phyloP scores from a whole-genome alignment of 2,888 invertebrate genomes.

The Morpho deidamia region DNA sequence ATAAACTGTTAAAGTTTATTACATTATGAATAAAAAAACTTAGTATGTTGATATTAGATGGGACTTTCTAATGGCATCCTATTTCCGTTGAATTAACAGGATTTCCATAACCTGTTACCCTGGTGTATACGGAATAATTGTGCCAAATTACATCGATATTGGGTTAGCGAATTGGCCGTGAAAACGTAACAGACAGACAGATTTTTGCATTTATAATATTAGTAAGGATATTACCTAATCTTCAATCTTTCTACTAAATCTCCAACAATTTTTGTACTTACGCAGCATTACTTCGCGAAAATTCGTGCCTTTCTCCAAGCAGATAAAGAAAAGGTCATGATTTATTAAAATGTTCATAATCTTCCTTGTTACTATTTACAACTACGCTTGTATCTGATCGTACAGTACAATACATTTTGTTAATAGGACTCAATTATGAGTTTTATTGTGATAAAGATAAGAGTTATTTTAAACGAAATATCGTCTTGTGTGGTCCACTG shows the following conservation, averaged over 20 bases:
- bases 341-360: slow-evolving; percentile 35
- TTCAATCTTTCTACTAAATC: neutral
- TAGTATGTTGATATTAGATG: too few species aligned
- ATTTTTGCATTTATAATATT: too few species aligned
- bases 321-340: slow-evolving; percentile 26
- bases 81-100: too few species aligned
- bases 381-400: slow-evolving; percentile 54
- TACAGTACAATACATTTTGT: too few species aligned
- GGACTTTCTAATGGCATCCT: too few species aligned
- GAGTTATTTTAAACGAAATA: slow-evolving; percentile 5
- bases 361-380: slow-evolving; percentile 34
- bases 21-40: too few species aligned
- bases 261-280: neutral
- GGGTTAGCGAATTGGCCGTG: too few species aligned
- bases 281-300: neutral
- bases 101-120: too few species aligned
- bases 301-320: neutral
- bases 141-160: too few species aligned
- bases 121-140: too few species aligned
- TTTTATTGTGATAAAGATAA: slow-evolving; percentile 7
- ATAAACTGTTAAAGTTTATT: too few species aligned
- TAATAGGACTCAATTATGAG: neutral
- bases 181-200: too few species aligned
- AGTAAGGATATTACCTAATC: neutral
- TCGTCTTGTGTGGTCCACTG: slow-evolving; percentile 11